Percentiles rank a stretch among this genome's conserved stretches.
Conservation (phyloP, 2,113 vertebrate species). For the Stictonetta naevosa region DNA sequence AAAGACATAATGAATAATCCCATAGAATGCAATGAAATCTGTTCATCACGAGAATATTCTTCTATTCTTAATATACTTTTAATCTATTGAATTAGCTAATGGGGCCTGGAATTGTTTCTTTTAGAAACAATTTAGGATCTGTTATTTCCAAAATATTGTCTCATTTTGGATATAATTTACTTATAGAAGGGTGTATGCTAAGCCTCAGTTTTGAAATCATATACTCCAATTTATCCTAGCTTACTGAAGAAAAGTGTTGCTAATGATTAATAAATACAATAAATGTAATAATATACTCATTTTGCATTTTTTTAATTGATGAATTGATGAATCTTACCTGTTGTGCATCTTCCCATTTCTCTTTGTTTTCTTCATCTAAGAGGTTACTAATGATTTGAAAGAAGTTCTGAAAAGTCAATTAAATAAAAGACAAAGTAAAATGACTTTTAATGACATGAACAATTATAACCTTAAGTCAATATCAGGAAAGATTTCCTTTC, state of each 20-base stretch:
- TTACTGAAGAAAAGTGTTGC: background rate
- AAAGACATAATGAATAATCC: background rate
- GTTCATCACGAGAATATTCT: background rate
- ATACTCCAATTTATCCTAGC: background rate
- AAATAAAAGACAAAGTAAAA: constrained; percentile 54
- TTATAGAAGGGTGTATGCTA: background rate
- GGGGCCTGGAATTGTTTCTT: background rate
- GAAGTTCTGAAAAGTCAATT: constrained; percentile 91
- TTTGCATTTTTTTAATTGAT: background rate
- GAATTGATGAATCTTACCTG: constrained; percentile 86
- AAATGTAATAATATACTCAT: background rate
- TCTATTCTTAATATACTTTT: background rate
- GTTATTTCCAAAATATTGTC: background rate
- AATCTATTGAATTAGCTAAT: background rate
- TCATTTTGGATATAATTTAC: background rate
- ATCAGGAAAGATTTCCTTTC: background rate
- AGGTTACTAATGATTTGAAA: constrained; percentile 99
- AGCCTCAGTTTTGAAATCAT: background rate
- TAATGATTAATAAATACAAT: background rate
- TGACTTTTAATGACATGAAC: background rate
- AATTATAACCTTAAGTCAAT: background rate
- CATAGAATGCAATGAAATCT: background rate
- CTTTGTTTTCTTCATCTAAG: constrained; percentile 97
- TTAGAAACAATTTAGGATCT: background rate
- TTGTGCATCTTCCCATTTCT: constrained; percentile 98